Evolutionary conservation across 2,113 vertebrate species (phyloP), one percentile per base, ranked within the genome.

Genomic region (Aegypius monachus): DNA sequence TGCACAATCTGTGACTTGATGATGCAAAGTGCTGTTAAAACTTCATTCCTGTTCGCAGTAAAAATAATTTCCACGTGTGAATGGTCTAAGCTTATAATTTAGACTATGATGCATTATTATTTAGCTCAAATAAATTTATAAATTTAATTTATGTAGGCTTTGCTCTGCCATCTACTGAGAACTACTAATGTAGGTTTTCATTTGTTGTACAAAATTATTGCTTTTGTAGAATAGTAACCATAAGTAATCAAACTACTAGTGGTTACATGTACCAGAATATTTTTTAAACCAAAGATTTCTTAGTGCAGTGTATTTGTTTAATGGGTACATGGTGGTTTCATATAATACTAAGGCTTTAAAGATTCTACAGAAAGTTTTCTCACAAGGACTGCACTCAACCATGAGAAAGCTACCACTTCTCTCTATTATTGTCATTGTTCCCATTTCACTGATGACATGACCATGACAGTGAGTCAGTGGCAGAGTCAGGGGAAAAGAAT

Each of bases 211-310:
- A 52, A 48, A 88, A 20, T n/a, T 36, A 25, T 5, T 70, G 3
- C 25, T 91, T 85, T 75, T 65, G 20, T 55, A 29, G n/a, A 52
- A 43, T 14, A 65, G 13, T 23, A 72, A 25, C 18, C 56, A 1
- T 29, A 81, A 81, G 1, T 34, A 62, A 43, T 63, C 29, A 74
- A 53, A 12, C 20, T 72, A 31, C 11, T 42, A 26, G 18, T n/a
- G 7, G 6, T 73, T 75, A 53, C 13, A 55, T 0, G 0, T 25
- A 67, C 14, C 8, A 18, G 8, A 23, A 17, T 12, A 15, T 23
- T 66, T 90, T 75, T 73, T 23, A 56, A 91, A 58, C 21, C 36
- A 63, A 72, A 73, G 13, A 29, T 45, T 77, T 52, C 18, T 50
- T 16, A 62, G 19, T 45, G 27, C 27, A 25, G 10, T 53, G 10